These are phyloP conservation scores for Xerus rutilus DNA, from an alignment of 2,797 vertebrate genomes.

Conservation along the genomic window DNA sequence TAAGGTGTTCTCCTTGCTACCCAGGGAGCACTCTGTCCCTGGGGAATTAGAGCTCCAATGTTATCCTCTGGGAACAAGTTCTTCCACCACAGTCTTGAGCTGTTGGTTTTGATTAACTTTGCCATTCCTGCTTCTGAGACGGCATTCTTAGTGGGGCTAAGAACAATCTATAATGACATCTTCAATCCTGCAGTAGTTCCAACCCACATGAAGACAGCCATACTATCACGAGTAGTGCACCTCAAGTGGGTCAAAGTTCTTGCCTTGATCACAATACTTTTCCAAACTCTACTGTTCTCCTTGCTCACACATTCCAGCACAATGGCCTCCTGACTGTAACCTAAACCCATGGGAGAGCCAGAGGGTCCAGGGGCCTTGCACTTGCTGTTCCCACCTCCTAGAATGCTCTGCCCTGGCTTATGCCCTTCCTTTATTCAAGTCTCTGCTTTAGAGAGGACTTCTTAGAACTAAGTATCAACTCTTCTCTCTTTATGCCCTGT, in stretches of 20 bases:
- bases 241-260: not conserved
- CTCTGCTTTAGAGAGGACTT: conserved; percentile 11
- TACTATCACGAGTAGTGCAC: not conserved
- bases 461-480: not conserved
- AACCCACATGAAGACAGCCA: not conserved
- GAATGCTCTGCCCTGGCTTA: not conserved
- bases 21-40: not conserved
- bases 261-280: not conserved
- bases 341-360: not conserved
- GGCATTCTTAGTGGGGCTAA: too few relatives aligned
- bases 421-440: not conserved
- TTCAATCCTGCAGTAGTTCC: not conserved
- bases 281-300: not conserved
- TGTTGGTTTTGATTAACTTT: not conserved
- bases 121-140: not conserved
- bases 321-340: not conserved
- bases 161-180: not conserved
- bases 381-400: not conserved
- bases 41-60: too few relatives aligned
- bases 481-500: not conserved
- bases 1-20: not conserved
- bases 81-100: not conserved
- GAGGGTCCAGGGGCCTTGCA: not conserved
- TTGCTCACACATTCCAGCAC: not conserved
- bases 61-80: not conserved